Evolutionary conservation across 2,797 vertebrate genomes (phyloP).

Genomic region (Gallinago nigripennis): DNA sequence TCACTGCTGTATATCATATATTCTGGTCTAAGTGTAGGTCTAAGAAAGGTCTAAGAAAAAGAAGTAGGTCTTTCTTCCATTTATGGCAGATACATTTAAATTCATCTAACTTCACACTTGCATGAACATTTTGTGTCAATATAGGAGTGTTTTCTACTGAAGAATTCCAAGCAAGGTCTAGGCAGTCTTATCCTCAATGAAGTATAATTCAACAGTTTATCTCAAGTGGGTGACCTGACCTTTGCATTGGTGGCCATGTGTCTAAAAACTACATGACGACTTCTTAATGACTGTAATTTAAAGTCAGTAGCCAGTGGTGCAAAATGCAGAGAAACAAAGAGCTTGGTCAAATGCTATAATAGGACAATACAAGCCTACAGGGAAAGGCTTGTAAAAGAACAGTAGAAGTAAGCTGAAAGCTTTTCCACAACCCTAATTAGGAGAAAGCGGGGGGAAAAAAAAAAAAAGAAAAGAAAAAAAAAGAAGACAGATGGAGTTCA

Average conservation of each 20-base stretch:
- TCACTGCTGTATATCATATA: neutral
- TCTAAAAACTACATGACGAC: neutral
- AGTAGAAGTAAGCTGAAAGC: neutral
- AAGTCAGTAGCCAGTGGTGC: neutral
- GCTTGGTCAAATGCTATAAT: neutral
- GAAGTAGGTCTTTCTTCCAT: neutral
- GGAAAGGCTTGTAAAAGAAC: neutral
- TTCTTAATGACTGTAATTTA: neutral
- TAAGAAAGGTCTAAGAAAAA: neutral
- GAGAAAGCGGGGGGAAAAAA: neutral
- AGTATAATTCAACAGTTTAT: neutral
- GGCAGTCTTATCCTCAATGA: neutral
- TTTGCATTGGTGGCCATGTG: neutral
- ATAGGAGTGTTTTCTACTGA: neutral
- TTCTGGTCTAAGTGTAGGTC: neutral
- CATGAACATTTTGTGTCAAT: neutral
- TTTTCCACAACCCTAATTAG: slow-evolving; percentile 33
- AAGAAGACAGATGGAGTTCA: slow-evolving; percentile 49
- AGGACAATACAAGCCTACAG: neutral
- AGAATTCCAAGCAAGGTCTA: neutral
- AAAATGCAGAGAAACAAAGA: neutral
- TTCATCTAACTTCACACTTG: neutral
- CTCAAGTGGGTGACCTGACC: neutral
- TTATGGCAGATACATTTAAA: neutral
- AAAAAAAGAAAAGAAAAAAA: neutral